Percentiles rank a stretch among this genome's conserved stretches.
Conservation (phyloP, 2,888 invertebrate genomes). For the Lycaena phlaeas region DNA sequence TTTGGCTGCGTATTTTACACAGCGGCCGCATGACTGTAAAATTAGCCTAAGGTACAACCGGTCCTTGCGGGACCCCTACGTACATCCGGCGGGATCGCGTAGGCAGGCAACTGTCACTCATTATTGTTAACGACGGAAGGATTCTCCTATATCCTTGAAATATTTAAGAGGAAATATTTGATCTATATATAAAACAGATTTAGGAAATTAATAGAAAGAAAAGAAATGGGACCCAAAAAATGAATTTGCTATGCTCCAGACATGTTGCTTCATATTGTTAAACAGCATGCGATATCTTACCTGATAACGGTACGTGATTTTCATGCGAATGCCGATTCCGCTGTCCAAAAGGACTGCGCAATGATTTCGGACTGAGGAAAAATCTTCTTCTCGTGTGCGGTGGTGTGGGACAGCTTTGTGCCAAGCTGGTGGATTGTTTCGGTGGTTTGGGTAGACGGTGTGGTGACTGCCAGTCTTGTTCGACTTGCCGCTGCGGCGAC, state of each 20-base stretch:
- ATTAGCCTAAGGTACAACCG: conserved; percentile 39
- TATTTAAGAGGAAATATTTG: conserved; percentile 37
- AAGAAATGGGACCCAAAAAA: too few species aligned
- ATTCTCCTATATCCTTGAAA: conserved; percentile 35
- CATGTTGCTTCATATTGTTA: too few species aligned
- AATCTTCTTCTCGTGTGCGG: conserved; percentile 83
- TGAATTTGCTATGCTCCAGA: too few species aligned
- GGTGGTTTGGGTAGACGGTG: conserved; percentile 75
- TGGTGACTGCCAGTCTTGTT: conserved; percentile 64
- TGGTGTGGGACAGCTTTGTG: conserved; percentile 87
- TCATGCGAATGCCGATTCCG: conserved; percentile 67
- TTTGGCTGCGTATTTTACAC: too few species aligned
- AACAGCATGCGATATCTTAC: conserved; percentile 51
- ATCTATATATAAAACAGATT: too few species aligned
- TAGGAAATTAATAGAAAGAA: too few species aligned
- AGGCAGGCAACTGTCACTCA: conserved; percentile 61
- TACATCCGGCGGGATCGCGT: conserved; percentile 64
- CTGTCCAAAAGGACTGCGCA: conserved; percentile 83
- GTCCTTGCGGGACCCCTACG: conserved; percentile 65
- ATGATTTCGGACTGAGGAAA: conserved; percentile 85
- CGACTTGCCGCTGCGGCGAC: conserved; percentile 52
- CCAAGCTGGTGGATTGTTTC: conserved; percentile 65
- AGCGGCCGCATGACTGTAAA: conserved; percentile 24
- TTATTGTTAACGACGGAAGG: conserved; percentile 44
- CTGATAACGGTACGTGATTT: conserved; percentile 80